Base-by-base conservation (phyloP, 2,797 vertebrate genomes). In the Ctenosaura bakeri region DNA sequence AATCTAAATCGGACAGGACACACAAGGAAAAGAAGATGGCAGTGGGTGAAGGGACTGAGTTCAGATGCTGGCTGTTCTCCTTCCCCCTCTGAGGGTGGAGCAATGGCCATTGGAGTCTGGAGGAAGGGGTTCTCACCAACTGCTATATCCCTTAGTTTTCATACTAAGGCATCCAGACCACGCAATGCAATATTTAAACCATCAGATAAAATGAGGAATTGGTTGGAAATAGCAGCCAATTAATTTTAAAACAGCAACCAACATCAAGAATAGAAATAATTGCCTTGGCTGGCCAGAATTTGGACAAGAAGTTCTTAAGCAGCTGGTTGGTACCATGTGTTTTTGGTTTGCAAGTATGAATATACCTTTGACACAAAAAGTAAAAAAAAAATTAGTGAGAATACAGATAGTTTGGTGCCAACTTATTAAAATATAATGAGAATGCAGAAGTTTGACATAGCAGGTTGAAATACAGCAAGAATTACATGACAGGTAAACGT, bases 401-500 rank as follows among this genome's bases (percentile, higher is more conserved):
- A 85, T 69, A 71, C 26, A 5, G 5, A 18, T 46, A 22, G 16
- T 35, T 85, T 71, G 29, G 26, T 85, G 42, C 8, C 29, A n/a
- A 52, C 42, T 26, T 9, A 13, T 86, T 74, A 50, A 85, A 71
- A 26, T 69, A 29, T 71, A 29, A 50, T 18, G 6, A 46, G 35
- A 85, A 32, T 71, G 12, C 62, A 85, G 64, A 69, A 4, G 26
- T 85, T 71, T 71, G 26, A 85, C 24, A 66, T 66, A 24, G 24
- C 66, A 84, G 14, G 54, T 4, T 83, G 59, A 83, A 83, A 64
- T 64, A 69, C 29, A 38, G 80, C 54, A 82, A 66, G 62, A 84
- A 84, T 62, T 64, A 26, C 16, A 64, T 38, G 54, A 46, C 22
- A 83, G 38, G 38, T 69, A 83, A 82, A 83, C 62, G 46, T 46